phyloP scores from a whole-genome alignment of 2,797 vertebrate species.

The Squalus acanthias region DNA sequence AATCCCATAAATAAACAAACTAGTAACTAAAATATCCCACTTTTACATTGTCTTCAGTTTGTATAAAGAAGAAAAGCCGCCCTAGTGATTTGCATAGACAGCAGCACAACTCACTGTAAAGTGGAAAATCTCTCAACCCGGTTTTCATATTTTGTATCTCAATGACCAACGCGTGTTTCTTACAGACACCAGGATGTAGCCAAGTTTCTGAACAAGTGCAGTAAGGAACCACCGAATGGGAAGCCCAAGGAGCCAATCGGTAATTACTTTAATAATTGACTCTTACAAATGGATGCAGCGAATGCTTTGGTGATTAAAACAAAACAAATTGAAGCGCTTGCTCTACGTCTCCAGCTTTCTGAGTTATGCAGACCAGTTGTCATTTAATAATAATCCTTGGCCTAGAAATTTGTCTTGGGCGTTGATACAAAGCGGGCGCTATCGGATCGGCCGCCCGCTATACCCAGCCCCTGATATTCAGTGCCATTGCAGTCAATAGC shows the following conservation, averaged over 20 bases:
- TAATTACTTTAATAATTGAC: conserved; percentile 44
- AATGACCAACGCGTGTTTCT: conserved; percentile 21
- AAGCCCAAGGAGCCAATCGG: conserved; percentile 62
- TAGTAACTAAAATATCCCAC: no score
- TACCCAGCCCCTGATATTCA: no score
- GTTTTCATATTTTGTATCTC: not conserved
- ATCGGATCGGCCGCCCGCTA: no score
- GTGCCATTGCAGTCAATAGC: not conserved
- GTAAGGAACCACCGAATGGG: conserved; percentile 55
- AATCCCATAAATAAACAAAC: not conserved
- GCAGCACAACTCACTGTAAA: not conserved
- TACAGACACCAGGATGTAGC: conserved; percentile 66
- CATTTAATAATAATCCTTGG: not conserved
- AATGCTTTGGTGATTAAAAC: conserved; percentile 26
- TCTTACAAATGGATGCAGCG: not conserved
- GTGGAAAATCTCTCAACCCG: not conserved
- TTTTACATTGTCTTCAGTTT: not conserved
- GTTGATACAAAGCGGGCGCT: no score
- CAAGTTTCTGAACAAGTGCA: conserved; percentile 60
- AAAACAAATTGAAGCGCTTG: no score
- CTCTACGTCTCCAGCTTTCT: not conserved
- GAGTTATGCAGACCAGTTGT: not conserved
- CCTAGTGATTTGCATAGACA: not conserved
- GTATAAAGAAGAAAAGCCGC: not conserved
- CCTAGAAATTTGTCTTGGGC: no score